phyloP scores from a whole-genome alignment of 1,140 invertebrate genomes.

The Trigoniulus corallinus region DNA sequence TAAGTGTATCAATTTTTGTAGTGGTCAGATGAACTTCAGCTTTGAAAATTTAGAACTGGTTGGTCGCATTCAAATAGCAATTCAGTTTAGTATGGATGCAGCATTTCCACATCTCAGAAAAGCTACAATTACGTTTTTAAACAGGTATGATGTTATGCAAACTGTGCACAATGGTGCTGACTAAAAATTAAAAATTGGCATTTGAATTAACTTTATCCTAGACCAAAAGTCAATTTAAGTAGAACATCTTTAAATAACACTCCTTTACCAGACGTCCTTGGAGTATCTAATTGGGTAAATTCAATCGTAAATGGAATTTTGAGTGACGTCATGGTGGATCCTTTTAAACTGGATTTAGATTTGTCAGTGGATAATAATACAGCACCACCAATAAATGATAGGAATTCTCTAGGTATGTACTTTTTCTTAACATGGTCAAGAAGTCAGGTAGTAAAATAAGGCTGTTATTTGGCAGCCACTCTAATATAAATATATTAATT shows the following conservation, averaged over 20 bases:
- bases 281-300: slow-evolving; percentile 39
- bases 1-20: slow-evolving; percentile 13
- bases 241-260: slow-evolving; percentile 31
- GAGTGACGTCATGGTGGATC: slow-evolving; percentile 33
- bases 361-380: slow-evolving; percentile 28
- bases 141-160: slow-evolving; percentile 28
- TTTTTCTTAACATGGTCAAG: too few species aligned
- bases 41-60: slow-evolving; percentile 33
- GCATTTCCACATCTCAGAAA: slow-evolving; percentile 37
- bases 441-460: background rate
- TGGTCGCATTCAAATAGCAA: slow-evolving; percentile 30
- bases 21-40: slow-evolving; percentile 29
- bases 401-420: slow-evolving; percentile 16
- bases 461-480: background rate
- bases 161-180: too few species aligned
- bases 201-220: slow-evolving; percentile 13
- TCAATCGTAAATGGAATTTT: slow-evolving; percentile 35
- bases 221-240: slow-evolving; percentile 38
- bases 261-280: slow-evolving; percentile 37
- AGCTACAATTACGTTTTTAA: slow-evolving; percentile 31
- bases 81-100: slow-evolving; percentile 31
- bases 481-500: slow-evolving; percentile 8
- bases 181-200: background rate
- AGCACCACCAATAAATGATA: slow-evolving; percentile 20
- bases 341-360: slow-evolving; percentile 32